A percentile compares a stretch with the other conserved stretches of the same genome.
These are phyloP conservation scores for Buphagus erythrorhynchus DNA, from an alignment of 2,797 vertebrate genomes.

Conservation along the genomic window DNA sequence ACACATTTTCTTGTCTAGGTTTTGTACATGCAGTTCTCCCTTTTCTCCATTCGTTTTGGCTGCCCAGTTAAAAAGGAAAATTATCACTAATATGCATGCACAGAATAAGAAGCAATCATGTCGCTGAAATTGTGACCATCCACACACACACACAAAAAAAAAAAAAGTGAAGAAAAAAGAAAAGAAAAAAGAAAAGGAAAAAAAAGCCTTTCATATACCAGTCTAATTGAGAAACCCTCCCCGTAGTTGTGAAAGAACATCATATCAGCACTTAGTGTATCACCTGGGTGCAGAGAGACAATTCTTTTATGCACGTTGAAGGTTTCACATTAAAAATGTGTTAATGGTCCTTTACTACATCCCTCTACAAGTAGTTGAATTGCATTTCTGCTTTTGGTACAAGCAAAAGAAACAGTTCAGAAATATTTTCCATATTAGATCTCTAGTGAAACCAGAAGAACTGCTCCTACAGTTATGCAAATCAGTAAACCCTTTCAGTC, in stretches of 20 bases:
- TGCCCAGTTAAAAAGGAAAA: not conserved
- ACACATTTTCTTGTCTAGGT: not conserved
- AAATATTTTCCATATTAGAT: not conserved
- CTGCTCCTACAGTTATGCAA: not conserved
- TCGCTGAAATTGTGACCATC: not conserved
- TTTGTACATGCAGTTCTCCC: not conserved
- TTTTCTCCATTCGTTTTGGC: not conserved
- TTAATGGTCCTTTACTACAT: not conserved
- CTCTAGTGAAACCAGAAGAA: not conserved
- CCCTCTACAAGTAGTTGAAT: not conserved
- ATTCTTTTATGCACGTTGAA: not conserved
- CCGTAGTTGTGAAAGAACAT: not conserved
- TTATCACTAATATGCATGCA: not conserved
- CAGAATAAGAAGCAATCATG: not conserved
- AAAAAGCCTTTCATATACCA: not conserved
- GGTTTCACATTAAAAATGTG: not conserved
- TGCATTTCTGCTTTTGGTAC: not conserved
- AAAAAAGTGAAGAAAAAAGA: fast-evolving
- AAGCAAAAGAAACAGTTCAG: not conserved
- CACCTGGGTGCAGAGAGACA: not conserved
- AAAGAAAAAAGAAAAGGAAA: too few species aligned
- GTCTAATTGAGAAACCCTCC: not conserved
- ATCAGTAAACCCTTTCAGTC: not conserved
- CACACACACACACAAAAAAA: not conserved
- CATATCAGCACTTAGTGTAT: not conserved